phyloP scores from a whole-genome alignment of 2,113 vertebrate species.

The Probosciger aterrimus region DNA sequence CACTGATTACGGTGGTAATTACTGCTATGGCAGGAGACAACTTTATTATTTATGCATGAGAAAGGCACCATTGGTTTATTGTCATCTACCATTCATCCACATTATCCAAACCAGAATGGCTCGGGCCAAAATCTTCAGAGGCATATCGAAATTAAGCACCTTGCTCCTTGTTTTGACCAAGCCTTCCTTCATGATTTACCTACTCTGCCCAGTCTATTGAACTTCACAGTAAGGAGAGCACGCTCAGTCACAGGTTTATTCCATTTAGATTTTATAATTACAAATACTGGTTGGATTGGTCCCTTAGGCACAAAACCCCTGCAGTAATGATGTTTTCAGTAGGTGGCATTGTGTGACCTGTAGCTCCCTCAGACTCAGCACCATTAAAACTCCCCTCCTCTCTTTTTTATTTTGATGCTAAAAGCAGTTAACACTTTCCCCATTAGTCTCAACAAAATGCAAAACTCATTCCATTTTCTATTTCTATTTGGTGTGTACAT shows the following conservation, averaged over 20 bases:
- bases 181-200: background rate
- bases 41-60: background rate
- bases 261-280: background rate
- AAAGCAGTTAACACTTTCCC: background rate
- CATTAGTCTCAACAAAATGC: background rate
- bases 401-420: background rate
- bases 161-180: background rate
- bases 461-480: background rate
- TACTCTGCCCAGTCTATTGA: background rate
- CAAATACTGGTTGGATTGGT: background rate
- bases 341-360: background rate
- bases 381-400: background rate
- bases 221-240: background rate
- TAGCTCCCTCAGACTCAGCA: background rate
- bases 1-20: background rate
- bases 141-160: background rate
- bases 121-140: background rate
- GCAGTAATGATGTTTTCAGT: background rate
- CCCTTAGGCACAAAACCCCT: background rate
- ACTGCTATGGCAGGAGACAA: background rate
- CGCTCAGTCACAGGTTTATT: background rate
- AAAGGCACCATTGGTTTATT: background rate
- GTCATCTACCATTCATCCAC: background rate
- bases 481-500: background rate
- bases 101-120: background rate